Evolutionary conservation across 2,888 invertebrate genomes (phyloP), one percentile per base, ranked within the genome.

Genomic region (Spilarctia lutea): DNA sequence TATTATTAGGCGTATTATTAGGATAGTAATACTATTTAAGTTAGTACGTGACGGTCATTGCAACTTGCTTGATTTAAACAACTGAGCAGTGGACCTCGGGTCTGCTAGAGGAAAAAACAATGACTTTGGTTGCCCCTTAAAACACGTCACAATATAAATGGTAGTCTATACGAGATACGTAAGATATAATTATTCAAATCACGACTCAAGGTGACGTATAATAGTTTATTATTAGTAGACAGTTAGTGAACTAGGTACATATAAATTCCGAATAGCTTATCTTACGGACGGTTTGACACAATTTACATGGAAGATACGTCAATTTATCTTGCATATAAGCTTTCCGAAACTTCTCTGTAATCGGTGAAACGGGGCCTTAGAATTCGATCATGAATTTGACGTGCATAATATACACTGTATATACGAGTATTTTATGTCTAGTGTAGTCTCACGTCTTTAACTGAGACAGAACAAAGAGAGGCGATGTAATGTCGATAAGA

Each of bases 171-270:
- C 42, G 42, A n/a, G 66, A 42, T n/a, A 39, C n/a, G 13, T 27
- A 60, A 60, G 60, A 42, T 18, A 39, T 35, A 65, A 68, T 68
- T 20, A 45, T 68, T 42, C 42, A 68, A 45, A 68, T 68, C 42
- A 68, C 27, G 16, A 4, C 30, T 68, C 45, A 68, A 68, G 67
- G 27, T 68, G 8, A 45, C 45, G 45, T 68, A 60, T 60, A 27
- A 27, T 60, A 0, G 30, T 30, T 27, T 45, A 42, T 67, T 67
- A 16, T n/a, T 11, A n/a, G 52, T 24, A 8, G 52, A 52, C 11
- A 56, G n/a, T 56, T 56, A 52, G 52, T 52, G 48, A 20, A 48
- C 39, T 42, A 42, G 8, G 3, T 42, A 42, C 39, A 33, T 2
- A 33, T 33, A 33, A 33, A 4, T 33, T 33, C 33, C 33, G 33